Conservation (phyloP, 2,888 invertebrate genomes). For the Kryphioiulus occultus region DNA sequence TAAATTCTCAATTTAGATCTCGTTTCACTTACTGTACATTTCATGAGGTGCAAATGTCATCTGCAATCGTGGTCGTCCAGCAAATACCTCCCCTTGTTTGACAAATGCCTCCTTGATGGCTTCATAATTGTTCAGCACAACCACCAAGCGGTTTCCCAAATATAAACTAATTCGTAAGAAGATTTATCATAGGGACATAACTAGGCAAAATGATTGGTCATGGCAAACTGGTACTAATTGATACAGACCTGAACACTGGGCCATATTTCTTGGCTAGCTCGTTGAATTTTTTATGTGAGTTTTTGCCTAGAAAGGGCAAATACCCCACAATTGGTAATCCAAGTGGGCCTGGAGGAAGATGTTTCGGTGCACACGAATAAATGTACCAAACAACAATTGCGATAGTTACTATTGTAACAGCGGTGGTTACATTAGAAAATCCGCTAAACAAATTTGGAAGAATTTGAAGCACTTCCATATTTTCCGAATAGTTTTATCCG, state of each 20-base stretch:
- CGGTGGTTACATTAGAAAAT: background rate
- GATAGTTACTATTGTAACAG: background rate
- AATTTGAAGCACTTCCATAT: background rate
- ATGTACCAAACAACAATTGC: background rate
- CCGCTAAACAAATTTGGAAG: background rate
- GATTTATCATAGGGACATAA: no score
- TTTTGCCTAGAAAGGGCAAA: background rate
- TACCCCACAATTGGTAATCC: background rate
- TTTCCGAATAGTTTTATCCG: no score
- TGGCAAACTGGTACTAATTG: background rate
- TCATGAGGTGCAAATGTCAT: background rate
- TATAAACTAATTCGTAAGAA: background rate
- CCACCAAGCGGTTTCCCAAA: constrained; percentile 27
- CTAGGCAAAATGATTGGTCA: no score
- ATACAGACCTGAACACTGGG: background rate
- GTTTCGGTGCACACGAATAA: background rate
- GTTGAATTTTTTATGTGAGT: background rate
- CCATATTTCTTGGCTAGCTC: constrained; percentile 13
- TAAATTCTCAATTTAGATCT: no score
- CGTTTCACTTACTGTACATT: background rate
- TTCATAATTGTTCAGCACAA: constrained; percentile 15
- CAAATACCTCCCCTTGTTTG: background rate
- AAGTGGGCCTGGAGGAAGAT: background rate
- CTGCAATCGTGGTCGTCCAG: constrained; percentile 33
- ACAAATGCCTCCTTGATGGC: constrained; percentile 36